A percentile compares a stretch with the other conserved stretches of the same genome.
These are phyloP conservation scores for Azemiops feae DNA, from an alignment of 2,113 vertebrate species.

Conservation along the genomic window DNA sequence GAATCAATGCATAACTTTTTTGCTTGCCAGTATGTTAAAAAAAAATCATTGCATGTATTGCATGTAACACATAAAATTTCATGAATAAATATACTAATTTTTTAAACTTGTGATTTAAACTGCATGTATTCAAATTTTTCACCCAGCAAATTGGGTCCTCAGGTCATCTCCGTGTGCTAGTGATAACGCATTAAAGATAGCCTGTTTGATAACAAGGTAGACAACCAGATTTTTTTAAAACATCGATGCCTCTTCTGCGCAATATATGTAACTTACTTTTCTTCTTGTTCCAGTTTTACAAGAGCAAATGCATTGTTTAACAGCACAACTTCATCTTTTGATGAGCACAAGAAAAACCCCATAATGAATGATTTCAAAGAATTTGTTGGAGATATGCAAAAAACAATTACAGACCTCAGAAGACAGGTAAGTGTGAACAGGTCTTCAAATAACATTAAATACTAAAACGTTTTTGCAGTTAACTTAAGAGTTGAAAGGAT, in stretches of 20 bases:
- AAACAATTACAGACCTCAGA: constrained; percentile 91
- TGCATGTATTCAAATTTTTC: neutral
- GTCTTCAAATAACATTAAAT: neutral
- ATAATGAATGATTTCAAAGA: constrained; percentile 86
- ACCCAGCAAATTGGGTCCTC: neutral
- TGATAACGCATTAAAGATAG: neutral
- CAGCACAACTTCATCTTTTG: constrained; percentile 72
- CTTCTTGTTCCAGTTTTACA: constrained; percentile 61
- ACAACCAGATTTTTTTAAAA: neutral
- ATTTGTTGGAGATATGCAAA: constrained; percentile 92
- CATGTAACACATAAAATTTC: neutral
- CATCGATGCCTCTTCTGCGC: neutral
- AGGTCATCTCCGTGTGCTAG: neutral
- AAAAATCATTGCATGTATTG: neutral
- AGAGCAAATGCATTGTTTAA: constrained; percentile 51
- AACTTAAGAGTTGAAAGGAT: neutral
- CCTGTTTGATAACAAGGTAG: neutral
- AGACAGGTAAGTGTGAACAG: constrained; percentile 76
- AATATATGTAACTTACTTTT: neutral
- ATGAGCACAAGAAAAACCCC: constrained; percentile 61
- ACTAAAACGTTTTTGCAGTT: neutral
- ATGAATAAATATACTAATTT: neutral
- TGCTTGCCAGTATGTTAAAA: neutral
- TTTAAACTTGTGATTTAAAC: neutral
- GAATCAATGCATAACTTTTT: neutral